Evolutionary conservation across 1,140 invertebrate genomes (phyloP).

Genomic region (Aradophagus sp.): DNA sequence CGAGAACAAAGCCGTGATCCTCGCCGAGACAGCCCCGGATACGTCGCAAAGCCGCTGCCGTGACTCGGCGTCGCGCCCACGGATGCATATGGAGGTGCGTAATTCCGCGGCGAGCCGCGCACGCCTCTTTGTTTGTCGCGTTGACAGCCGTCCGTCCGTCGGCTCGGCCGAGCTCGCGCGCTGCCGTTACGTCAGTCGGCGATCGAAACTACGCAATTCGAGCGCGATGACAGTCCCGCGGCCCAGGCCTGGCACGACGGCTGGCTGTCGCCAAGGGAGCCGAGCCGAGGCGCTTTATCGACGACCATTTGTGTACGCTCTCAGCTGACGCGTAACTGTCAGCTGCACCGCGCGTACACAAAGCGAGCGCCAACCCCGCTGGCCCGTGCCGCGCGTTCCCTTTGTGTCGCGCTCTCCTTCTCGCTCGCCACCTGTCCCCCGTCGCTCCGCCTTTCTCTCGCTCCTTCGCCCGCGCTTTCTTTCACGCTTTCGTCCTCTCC

Average conservation of each 20-base stretch:
- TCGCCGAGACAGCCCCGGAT: constrained; percentile 56
- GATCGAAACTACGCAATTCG: constrained; percentile 57
- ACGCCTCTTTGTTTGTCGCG: constrained; percentile 48
- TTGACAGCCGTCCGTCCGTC: constrained; percentile 11
- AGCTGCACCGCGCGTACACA: constrained; percentile 50
- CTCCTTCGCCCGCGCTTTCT: too few relatives aligned
- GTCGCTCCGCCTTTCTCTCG: too few relatives aligned
- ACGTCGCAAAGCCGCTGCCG: constrained; percentile 59
- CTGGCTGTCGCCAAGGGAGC: constrained; percentile 23
- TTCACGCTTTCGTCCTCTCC: too few relatives aligned
- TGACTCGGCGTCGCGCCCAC: constrained; percentile 64
- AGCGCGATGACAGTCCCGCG: constrained; percentile 10
- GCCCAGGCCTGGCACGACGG: not conserved
- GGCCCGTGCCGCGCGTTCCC: not conserved
- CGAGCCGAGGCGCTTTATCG: constrained; percentile 7
- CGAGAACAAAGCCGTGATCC: constrained; percentile 68
- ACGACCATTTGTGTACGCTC: constrained; percentile 67
- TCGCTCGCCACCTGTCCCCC: too few relatives aligned
- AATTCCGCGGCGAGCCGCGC: constrained; percentile 29
- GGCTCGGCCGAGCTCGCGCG: not conserved
- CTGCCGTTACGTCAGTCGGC: constrained; percentile 8
- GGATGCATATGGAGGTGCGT: constrained; percentile 73
- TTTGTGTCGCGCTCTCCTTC: constrained; percentile 2
- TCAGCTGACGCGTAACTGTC: constrained; percentile 67
- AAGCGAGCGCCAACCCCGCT: constrained; percentile 20